Base-by-base conservation (phyloP, 1,140 invertebrate genomes). In the Cydia strobilella region DNA sequence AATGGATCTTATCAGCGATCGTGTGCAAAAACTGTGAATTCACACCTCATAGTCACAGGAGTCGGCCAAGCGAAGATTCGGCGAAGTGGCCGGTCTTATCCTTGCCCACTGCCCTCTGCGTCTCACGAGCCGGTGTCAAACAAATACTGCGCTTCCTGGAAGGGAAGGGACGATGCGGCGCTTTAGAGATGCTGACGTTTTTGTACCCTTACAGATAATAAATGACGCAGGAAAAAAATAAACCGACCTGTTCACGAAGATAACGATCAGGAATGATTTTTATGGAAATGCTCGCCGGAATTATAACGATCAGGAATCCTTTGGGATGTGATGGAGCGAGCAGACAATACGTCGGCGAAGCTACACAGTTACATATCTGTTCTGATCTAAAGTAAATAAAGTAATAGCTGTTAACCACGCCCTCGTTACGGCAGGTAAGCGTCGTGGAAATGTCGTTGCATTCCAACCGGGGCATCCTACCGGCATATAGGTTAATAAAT, bases 181-280 rank as follows among this genome's bases (percentile, higher is more conserved):
- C 87, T 90, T 90, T 90, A 83, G 72, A 85, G 88, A 83, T 85
- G 88, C 88, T 82, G 80, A 76, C 73, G 79, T 89, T 91, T 91
- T 91, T 90, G 86, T 89, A 81, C 83, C 82, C 79, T 85, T 87
- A 88, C 89, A 91, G 86, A 92, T 92, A 92, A 92, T 91, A 92
- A 92, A 92, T 90, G 90, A 92, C 89, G 87, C 86, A 82, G 83
- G 85, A 74, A 88, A 89, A 90, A 90, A 91, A 89, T 81, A 86
- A 86, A 88, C 87, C 87, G 89, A 93, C 90, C 90, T 93, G 90
- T 90, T 91, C 89, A 85, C 77, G 73, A 79, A 90, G 90, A 93
- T 93, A 93, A 91, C 85, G 85, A 93, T 93, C 90, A 74, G 83
- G 85, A 89, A 90, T 89, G 81, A 93, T 91, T 93, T 92, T 93